Percentiles rank a stretch among this genome's conserved stretches.
Evolutionary conservation across 2,888 invertebrate species (phyloP).

Genomic region (Drosophila flavopinicola): DNA sequence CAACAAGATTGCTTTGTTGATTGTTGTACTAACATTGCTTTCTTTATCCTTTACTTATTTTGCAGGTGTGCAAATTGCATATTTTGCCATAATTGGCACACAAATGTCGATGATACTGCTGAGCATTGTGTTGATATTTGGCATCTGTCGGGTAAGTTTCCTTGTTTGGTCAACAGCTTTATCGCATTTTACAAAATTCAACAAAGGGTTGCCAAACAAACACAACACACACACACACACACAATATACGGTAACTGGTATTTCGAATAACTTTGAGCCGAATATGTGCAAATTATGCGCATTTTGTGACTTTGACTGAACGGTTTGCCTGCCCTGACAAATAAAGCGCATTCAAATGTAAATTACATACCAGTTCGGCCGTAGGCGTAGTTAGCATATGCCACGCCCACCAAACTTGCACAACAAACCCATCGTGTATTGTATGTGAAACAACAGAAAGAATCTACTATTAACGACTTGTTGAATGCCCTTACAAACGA

Average conservation of each 20-base stretch:
- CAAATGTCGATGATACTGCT: slow-evolving; percentile 91
- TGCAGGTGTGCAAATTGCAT: slow-evolving; percentile 92
- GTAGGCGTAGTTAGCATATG: slow-evolving; percentile 3
- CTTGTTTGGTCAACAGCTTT: slow-evolving; percentile 47
- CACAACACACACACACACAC: slow-evolving; percentile 11
- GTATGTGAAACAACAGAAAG: slow-evolving; percentile 7
- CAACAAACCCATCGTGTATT: neutral
- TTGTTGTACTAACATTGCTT: neutral
- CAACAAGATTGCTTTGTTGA: neutral
- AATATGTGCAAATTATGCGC: slow-evolving; percentile 58
- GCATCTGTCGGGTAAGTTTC: slow-evolving; percentile 89
- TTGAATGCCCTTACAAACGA: neutral
- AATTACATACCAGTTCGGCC: slow-evolving; percentile 45
- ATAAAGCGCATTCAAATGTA: slow-evolving; percentile 65
- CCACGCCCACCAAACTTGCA: neutral
- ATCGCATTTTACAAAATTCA: slow-evolving; percentile 37
- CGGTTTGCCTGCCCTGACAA: slow-evolving; percentile 52
- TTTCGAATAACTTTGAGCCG: slow-evolving; percentile 49
- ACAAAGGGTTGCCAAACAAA: slow-evolving; percentile 27
- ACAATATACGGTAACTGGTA: slow-evolving; percentile 3
- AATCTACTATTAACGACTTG: neutral
- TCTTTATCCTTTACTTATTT: slow-evolving; percentile 78
- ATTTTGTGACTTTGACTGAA: slow-evolving; percentile 55
- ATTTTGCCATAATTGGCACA: slow-evolving; percentile 91
- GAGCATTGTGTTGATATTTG: slow-evolving; percentile 89